These are phyloP conservation scores for Dromas ardeola DNA, from an alignment of 2,113 vertebrate genomes.

Conservation along the genomic window DNA sequence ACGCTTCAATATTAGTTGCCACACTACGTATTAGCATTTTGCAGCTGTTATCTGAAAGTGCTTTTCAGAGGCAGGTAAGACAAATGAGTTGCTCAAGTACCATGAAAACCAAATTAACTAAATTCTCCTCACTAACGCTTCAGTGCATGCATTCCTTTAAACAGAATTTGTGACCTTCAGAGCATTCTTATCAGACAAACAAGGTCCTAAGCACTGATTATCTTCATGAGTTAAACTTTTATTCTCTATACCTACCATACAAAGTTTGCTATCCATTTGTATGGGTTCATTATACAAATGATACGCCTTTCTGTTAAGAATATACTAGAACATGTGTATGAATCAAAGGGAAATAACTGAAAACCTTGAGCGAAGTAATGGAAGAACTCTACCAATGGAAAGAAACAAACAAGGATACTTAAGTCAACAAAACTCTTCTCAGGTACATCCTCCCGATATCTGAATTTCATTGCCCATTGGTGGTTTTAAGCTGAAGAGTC, in stretches of 20 bases:
- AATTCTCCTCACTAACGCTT: not conserved
- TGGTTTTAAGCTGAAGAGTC: not conserved
- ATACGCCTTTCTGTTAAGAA: not conserved
- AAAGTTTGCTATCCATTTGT: not conserved
- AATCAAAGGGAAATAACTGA: not conserved
- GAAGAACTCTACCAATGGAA: not conserved
- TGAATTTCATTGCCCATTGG: not conserved
- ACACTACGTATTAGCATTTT: not conserved
- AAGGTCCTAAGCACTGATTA: not conserved
- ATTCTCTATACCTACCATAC: not conserved
- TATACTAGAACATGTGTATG: fast-evolving
- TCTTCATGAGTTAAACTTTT: not conserved
- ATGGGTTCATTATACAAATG: not conserved
- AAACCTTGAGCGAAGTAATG: not conserved
- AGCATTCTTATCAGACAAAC: not conserved
- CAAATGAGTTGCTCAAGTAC: not conserved
- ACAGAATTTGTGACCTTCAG: not conserved
- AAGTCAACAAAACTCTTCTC: not conserved
- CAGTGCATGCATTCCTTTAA: not conserved
- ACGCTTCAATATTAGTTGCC: not conserved
- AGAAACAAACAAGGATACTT: not conserved
- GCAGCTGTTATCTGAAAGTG: not conserved
- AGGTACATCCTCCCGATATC: fast-evolving
- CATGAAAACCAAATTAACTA: not conserved
- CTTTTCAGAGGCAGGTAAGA: not conserved